Percentiles rank a stretch among this genome's conserved stretches.
Evolutionary conservation across 2,797 vertebrate species (phyloP).

Genomic region (Phalanger gymnotis): DNA sequence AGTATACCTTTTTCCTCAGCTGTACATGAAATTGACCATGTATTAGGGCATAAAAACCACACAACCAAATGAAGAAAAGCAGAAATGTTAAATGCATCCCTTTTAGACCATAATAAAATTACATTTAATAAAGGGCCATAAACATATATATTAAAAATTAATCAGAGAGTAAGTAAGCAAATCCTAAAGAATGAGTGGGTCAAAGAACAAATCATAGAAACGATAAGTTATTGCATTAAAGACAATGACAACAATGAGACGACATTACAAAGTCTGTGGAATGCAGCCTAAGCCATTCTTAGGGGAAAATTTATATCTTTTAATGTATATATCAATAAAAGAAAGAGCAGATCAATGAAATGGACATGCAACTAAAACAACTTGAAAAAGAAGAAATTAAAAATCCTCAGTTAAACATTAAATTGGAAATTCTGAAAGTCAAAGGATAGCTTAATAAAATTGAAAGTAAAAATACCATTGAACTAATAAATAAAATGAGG

Average conservation of each 20-base stretch:
- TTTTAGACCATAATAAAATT: too few species aligned
- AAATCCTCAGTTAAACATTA: background rate
- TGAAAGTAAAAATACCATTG: background rate
- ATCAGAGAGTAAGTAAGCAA: too few species aligned
- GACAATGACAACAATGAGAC: too few species aligned
- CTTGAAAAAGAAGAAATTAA: background rate
- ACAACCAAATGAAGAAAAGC: background rate
- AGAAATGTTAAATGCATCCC: too few species aligned
- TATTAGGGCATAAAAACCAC: background rate
- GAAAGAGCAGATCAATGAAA: background rate
- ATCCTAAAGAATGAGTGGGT: too few species aligned
- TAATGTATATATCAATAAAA: background rate
- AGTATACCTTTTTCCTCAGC: background rate
- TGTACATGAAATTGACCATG: background rate
- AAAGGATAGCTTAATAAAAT: background rate
- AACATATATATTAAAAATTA: too few species aligned
- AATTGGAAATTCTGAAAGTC: background rate
- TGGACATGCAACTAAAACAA: background rate
- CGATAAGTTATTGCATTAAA: too few species aligned
- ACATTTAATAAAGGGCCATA: too few species aligned
- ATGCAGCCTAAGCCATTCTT: too few species aligned
- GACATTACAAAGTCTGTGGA: too few species aligned
- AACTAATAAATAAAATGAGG: background rate
- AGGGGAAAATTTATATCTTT: too few species aligned
- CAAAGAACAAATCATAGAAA: too few species aligned